Conservation (phyloP, 2,888 invertebrate species). For the Xestia xanthographa region DNA sequence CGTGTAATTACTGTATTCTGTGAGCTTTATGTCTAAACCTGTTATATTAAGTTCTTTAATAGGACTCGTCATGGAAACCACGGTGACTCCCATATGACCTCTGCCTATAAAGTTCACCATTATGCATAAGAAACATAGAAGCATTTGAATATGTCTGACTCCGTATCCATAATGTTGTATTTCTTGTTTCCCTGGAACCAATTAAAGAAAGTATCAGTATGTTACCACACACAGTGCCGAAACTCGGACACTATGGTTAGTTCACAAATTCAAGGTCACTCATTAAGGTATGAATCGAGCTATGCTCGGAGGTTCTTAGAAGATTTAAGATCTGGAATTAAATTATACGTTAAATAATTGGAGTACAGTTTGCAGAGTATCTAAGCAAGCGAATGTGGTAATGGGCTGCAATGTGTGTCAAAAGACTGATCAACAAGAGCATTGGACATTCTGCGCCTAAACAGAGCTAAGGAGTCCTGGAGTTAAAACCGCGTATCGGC, state of each 20-base stretch:
- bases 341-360: not conserved
- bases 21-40: slow-evolving; percentile 1
- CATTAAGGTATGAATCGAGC: not conserved
- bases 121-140: slow-evolving; percentile 71
- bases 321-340: not conserved
- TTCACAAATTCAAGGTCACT: not conserved
- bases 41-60: slow-evolving; percentile 5
- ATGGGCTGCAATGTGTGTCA: not conserved
- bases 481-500: no score
- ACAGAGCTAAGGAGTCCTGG: no score
- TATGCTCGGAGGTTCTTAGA: not conserved
- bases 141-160: slow-evolving; percentile 75
- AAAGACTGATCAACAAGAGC: no score
- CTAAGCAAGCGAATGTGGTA: not conserved
- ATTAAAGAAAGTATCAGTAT: not conserved
- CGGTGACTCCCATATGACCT: slow-evolving; percentile 78
- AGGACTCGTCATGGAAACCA: slow-evolving; percentile 79
- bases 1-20: not conserved
- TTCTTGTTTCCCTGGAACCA: slow-evolving; percentile 64
- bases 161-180: slow-evolving; percentile 73
- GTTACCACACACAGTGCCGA: not conserved
- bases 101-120: slow-evolving; percentile 70
- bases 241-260: no score
- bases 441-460: no score
- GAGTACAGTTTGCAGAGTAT: not conserved